phyloP scores from a whole-genome alignment of 2,888 invertebrate species.

The Cosmorhoe ocellata region DNA sequence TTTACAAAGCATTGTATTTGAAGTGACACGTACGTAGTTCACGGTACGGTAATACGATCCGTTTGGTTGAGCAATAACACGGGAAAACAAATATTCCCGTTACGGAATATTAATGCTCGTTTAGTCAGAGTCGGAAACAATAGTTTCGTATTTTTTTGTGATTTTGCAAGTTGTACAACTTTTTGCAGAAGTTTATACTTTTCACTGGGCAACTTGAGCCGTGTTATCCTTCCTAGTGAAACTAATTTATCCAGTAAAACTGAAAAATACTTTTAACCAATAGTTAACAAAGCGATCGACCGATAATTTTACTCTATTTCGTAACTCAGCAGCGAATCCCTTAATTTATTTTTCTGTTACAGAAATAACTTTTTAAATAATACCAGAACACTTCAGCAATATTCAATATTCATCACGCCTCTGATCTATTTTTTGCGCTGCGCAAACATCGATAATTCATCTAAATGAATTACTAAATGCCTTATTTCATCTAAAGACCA shows the following conservation, averaged over 20 bases:
- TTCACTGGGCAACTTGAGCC: no score
- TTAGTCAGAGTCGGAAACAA: conserved; percentile 30
- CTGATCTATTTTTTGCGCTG: conserved; percentile 2
- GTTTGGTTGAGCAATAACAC: conserved; percentile 29
- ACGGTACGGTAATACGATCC: conserved; percentile 15
- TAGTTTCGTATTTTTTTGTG: conserved; percentile 2
- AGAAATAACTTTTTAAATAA: no score
- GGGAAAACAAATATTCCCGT: conserved; percentile 25
- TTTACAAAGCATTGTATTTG: neutral
- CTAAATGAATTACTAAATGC: conserved; percentile 17
- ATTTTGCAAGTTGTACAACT: neutral
- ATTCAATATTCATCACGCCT: neutral
- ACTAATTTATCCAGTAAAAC: no score
- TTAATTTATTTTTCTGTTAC: no score
- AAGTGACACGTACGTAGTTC: neutral
- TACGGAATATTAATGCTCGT: conserved; percentile 27
- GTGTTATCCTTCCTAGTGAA: no score
- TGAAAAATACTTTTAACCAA: no score
- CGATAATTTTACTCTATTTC: no score
- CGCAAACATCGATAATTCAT: conserved; percentile 13
- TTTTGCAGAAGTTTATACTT: no score
- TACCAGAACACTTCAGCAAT: neutral
- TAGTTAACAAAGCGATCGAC: no score
- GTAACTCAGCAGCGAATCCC: no score
- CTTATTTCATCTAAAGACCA: conserved; percentile 15